phyloP scores from a whole-genome alignment of 2,888 invertebrate genomes.

The Parnassius apollo region DNA sequence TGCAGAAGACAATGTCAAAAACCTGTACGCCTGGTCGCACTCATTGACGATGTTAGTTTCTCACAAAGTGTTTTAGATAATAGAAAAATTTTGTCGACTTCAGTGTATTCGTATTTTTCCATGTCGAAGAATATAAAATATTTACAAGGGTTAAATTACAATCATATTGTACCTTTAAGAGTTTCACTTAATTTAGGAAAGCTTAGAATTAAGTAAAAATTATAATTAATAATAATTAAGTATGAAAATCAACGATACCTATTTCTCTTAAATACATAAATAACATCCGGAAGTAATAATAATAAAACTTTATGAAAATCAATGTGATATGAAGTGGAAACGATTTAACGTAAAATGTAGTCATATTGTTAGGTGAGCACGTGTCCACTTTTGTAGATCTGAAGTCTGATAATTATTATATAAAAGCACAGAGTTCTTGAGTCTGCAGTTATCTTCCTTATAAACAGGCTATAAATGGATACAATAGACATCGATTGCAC shows the following conservation, averaged over 20 bases:
- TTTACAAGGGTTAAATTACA: conserved; percentile 19
- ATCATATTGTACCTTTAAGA: conserved; percentile 18
- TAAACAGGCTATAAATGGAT: conserved; percentile 12
- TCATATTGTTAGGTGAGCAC: background rate
- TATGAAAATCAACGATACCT: conserved; percentile 6
- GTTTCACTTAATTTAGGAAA: conserved; percentile 8
- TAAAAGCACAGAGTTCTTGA: conserved; percentile 1
- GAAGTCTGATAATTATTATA: background rate
- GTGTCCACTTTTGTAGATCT: too few species aligned
- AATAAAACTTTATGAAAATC: conserved; percentile 1
- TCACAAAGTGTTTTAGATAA: background rate
- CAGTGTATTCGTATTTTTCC: background rate
- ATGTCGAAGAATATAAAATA: conserved; percentile 21
- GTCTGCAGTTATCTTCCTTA: conserved; percentile 7
- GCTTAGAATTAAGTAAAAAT: background rate
- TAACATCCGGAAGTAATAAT: background rate
- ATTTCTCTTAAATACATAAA: conserved; percentile 9
- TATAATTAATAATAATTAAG: background rate
- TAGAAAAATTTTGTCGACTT: background rate
- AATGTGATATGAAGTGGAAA: conserved; percentile 1
- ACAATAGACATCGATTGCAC: conserved; percentile 15
- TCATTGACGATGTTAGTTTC: conserved; percentile 2
- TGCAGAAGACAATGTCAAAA: conserved; percentile 15
- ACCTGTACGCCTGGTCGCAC: conserved; percentile 11
- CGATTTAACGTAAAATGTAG: background rate